Conservation (phyloP, 2,888 invertebrate genomes). For the Parasteatoda lunata region DNA sequence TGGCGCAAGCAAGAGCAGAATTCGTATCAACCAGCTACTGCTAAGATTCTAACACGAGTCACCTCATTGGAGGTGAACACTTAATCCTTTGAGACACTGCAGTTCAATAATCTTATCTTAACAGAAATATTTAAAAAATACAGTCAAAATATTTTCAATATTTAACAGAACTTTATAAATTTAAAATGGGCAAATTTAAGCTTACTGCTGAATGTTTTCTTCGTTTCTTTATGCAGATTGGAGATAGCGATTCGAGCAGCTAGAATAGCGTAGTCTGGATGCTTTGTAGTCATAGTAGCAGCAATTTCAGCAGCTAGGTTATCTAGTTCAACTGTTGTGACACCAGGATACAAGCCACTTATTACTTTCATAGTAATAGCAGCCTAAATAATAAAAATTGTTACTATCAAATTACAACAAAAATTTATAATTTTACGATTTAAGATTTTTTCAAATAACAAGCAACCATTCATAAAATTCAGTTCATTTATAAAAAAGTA, state of each 20-base stretch:
- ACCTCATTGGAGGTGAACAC: too few species aligned
- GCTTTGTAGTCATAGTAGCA: conserved; percentile 97
- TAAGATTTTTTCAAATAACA: not conserved
- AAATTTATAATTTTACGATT: not conserved
- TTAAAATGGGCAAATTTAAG: not conserved
- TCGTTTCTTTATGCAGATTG: conserved; percentile 98
- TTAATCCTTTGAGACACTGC: too few species aligned
- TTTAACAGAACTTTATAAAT: too few species aligned
- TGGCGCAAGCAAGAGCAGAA: too few species aligned
- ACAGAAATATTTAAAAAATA: too few species aligned
- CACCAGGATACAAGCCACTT: conserved; percentile 94
- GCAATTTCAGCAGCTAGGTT: conserved; percentile 98
- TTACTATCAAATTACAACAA: not conserved
- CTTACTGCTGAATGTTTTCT: conserved; percentile 90
- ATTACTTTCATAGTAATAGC: conserved; percentile 92
- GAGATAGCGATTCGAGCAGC: conserved; percentile 91
- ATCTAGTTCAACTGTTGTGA: conserved; percentile 96
- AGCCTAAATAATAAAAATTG: conserved; percentile 77
- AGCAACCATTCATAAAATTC: not conserved
- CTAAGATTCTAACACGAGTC: too few species aligned
- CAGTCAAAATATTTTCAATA: too few species aligned
- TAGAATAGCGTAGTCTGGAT: conserved; percentile 91
- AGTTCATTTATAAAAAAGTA: not conserved
- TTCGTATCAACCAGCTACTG: too few species aligned
- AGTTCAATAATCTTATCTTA: too few species aligned